Conservation (phyloP, 2,113 vertebrate species). For the Pogonocichla stellata region DNA sequence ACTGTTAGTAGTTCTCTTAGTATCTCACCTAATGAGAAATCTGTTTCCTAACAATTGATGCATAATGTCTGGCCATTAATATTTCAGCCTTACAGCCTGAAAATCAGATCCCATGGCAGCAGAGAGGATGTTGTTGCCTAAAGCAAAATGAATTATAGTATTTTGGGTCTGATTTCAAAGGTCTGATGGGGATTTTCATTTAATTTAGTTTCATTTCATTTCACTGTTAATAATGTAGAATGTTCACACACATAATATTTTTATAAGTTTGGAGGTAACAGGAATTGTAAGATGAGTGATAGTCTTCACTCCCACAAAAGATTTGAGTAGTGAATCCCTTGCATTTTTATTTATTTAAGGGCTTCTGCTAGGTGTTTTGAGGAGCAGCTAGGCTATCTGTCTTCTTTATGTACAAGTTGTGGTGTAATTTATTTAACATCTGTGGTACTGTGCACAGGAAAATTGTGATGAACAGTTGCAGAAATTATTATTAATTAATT, state of each 20-base stretch:
- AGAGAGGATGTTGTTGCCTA: background rate
- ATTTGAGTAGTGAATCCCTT: background rate
- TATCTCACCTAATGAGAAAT: background rate
- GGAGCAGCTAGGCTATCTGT: background rate
- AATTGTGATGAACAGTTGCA: background rate
- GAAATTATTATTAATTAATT: background rate
- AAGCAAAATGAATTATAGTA: background rate
- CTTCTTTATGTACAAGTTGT: background rate
- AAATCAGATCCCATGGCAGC: background rate
- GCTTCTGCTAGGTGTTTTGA: background rate
- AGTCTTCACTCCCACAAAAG: background rate
- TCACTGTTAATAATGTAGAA: background rate
- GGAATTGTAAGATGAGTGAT: background rate
- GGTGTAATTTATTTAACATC: background rate
- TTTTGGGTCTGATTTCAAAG: background rate
- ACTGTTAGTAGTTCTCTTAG: background rate
- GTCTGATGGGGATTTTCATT: background rate
- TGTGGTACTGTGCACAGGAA: background rate
- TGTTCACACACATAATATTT: background rate
- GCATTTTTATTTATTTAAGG: background rate
- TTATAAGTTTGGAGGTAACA: background rate
- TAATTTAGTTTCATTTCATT: background rate
- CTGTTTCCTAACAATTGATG: background rate
- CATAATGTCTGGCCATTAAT: background rate
- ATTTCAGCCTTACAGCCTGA: background rate